phyloP scores from a whole-genome alignment of 2,797 vertebrate genomes.

The Psittacula echo region DNA sequence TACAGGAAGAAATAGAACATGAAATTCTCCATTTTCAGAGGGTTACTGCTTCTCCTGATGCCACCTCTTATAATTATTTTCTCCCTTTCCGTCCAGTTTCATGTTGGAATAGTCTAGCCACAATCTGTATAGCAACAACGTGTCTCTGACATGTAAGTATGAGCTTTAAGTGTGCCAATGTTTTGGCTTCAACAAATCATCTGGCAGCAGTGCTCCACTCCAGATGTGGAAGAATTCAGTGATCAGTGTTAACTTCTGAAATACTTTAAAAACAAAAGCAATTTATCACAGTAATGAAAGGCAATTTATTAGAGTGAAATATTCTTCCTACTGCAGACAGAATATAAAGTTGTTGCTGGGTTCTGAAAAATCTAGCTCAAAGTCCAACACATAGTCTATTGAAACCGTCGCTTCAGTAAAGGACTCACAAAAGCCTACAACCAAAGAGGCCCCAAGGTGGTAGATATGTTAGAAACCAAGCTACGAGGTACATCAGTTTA shows the following conservation, averaged over 20 bases:
- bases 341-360: neutral
- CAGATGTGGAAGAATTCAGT: neutral
- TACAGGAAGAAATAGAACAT: neutral
- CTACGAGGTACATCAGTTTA: neutral
- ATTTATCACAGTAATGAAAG: neutral
- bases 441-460: neutral
- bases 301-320: neutral
- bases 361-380: neutral
- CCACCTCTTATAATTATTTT: neutral
- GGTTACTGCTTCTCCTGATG: neutral
- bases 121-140: neutral
- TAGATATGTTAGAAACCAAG: neutral
- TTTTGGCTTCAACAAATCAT: neutral
- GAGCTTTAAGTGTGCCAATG: neutral
- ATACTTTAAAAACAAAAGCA: neutral
- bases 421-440: neutral
- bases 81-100: neutral
- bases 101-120: neutral
- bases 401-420: neutral
- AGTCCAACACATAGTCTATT: neutral
- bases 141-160: neutral
- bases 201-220: neutral
- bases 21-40: constrained; percentile 20
- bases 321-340: neutral
- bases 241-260: neutral